These are phyloP conservation scores for Sylvia atricapilla DNA, from an alignment of 2,113 vertebrate species.

Conservation along the genomic window DNA sequence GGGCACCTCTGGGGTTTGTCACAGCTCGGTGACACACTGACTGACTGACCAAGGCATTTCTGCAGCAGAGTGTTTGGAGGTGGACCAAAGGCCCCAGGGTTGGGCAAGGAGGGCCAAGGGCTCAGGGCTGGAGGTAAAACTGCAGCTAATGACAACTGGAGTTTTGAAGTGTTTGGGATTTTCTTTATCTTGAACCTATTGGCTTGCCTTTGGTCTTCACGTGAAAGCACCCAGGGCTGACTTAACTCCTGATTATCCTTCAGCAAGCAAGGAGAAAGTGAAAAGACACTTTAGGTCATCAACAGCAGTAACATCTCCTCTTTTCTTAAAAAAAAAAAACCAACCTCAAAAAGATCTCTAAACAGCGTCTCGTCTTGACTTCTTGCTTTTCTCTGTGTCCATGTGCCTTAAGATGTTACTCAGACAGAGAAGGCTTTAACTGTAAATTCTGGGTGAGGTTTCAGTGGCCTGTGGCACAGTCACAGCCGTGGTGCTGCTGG, in stretches of 20 bases:
- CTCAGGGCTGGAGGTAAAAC: neutral
- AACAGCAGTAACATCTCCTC: neutral
- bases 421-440: neutral
- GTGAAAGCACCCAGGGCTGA: neutral
- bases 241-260: neutral
- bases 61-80: accelerated
- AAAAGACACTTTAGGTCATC: neutral
- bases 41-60: neutral
- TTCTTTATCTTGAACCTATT: neutral
- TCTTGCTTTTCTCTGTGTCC: neutral
- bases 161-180: neutral
- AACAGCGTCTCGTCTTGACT: neutral
- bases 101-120: neutral
- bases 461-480: neutral
- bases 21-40: neutral
- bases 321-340: neutral
- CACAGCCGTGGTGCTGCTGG: neutral
- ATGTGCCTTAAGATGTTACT: neutral
- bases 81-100: neutral
- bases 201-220: neutral
- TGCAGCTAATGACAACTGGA: neutral
- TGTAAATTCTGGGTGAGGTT: neutral
- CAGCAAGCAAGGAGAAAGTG: neutral
- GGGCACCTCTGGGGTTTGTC: neutral
- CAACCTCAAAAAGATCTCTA: neutral